These are phyloP conservation scores for Drosophila miranda DNA, from an alignment of 1,140 invertebrate genomes.

Conservation along the genomic window DNA sequence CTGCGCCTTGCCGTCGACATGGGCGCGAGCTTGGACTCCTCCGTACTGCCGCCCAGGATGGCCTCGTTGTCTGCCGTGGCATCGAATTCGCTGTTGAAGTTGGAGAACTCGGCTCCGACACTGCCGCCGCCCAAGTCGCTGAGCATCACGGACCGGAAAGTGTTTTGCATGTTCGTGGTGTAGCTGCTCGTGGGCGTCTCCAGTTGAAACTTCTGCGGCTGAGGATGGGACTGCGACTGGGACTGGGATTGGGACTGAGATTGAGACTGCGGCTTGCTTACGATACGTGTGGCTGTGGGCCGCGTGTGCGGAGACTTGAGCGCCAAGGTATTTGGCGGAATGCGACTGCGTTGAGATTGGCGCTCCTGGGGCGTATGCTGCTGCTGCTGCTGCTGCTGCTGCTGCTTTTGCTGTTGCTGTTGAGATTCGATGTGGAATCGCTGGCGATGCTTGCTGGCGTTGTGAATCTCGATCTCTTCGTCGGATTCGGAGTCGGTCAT, in stretches of 20 bases:
- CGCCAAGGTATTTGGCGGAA: slow-evolving; percentile 63
- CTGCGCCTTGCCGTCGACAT: slow-evolving; percentile 87
- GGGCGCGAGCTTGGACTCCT: slow-evolving; percentile 75
- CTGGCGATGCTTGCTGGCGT: slow-evolving; percentile 72
- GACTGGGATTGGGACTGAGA: too few relatives aligned
- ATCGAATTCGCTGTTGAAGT: slow-evolving; percentile 78
- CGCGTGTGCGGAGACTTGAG: slow-evolving; percentile 60
- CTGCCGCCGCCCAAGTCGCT: slow-evolving; percentile 82
- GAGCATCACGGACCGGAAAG: slow-evolving; percentile 83
- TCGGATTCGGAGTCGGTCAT: slow-evolving; percentile 89
- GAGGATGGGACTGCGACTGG: slow-evolving; percentile 3
- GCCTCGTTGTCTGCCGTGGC: slow-evolving; percentile 75
- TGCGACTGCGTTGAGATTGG: slow-evolving; percentile 70
- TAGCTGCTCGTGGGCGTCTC: slow-evolving; percentile 58
- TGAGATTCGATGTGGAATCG: slow-evolving; percentile 19
- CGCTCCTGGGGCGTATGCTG: slow-evolving; percentile 30
- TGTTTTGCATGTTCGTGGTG: slow-evolving; percentile 76
- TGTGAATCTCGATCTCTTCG: slow-evolving; percentile 87
- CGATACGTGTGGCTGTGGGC: slow-evolving; percentile 48
- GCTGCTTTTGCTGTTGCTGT: slow-evolving; percentile 23
- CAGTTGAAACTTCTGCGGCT: slow-evolving; percentile 44
- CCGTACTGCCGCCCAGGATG: slow-evolving; percentile 57
- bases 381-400: slow-evolving; percentile 23
- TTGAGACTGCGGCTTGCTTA: slow-evolving; percentile 10
- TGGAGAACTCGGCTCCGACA: slow-evolving; percentile 66